Conservation (phyloP, 2,888 invertebrate genomes). For the Sturmia bella region DNA sequence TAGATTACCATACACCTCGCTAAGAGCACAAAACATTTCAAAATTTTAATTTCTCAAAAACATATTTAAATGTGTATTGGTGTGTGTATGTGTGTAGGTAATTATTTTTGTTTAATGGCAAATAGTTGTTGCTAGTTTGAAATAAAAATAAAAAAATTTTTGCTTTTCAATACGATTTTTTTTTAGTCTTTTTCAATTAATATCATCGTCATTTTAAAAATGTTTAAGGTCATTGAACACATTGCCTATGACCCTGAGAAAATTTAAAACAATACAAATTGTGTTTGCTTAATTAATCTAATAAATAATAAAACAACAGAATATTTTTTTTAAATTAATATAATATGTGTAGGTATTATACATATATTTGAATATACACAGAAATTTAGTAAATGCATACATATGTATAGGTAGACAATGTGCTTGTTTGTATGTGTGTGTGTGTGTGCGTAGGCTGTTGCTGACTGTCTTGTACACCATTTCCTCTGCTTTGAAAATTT, state of each 20-base stretch:
- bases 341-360: neutral
- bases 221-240: constrained; percentile 67
- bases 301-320: constrained; percentile 12
- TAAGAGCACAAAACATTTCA: neutral
- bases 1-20: neutral
- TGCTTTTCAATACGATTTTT: neutral
- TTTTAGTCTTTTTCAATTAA: constrained; percentile 34
- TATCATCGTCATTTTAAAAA: constrained; percentile 30
- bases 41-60: constrained; percentile 24
- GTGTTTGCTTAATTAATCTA: constrained; percentile 9
- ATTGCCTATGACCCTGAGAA: constrained; percentile 48
- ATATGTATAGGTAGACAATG: too few relatives aligned
- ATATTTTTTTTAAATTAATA: neutral
- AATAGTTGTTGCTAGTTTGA: neutral
- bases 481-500: neutral
- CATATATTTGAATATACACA: neutral
- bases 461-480: constrained; percentile 41
- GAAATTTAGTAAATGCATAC: neutral
- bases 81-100: neutral
- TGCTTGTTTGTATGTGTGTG: too few relatives aligned
- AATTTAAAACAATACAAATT: neutral
- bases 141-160: neutral
- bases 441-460: neutral
- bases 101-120: constrained; percentile 11
- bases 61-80: too few relatives aligned